These are phyloP conservation scores for Himalopsyche anomala DNA, from an alignment of 2,888 invertebrate species.

Conservation along the genomic window DNA sequence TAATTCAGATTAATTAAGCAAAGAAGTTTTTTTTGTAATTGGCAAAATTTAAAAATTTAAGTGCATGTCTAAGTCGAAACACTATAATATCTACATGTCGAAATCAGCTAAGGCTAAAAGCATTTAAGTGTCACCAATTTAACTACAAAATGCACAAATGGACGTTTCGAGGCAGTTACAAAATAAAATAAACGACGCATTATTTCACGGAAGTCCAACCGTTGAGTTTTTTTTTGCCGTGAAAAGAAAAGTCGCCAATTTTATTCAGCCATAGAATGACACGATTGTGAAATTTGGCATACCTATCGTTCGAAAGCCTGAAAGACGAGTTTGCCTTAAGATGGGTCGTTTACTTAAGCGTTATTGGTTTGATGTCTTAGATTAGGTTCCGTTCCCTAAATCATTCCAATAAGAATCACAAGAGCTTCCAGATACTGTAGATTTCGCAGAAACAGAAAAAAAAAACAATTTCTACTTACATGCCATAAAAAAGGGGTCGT, in stretches of 20 bases:
- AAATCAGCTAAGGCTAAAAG: slow-evolving; percentile 15
- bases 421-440: too few species aligned
- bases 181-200: background rate
- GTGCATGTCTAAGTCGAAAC: background rate
- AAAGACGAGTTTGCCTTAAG: background rate
- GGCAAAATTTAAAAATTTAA: background rate
- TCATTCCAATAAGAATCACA: slow-evolving; percentile 6
- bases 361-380: background rate
- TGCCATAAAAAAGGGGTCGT: too few species aligned
- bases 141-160: slow-evolving; percentile 31
- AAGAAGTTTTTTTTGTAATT: background rate
- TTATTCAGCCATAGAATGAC: slow-evolving; percentile 19
- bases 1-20: background rate
- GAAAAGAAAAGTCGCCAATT: background rate
- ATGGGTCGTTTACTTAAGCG: background rate
- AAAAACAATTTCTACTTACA: too few species aligned
- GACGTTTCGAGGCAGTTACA: slow-evolving; percentile 17
- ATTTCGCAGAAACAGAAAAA: too few species aligned
- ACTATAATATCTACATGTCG: background rate
- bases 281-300: slow-evolving; percentile 6
- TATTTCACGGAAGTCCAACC: background rate
- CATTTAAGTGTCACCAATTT: slow-evolving; percentile 19
- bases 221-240: background rate
- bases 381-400: background rate
- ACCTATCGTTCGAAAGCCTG: background rate